These are phyloP conservation scores for Solea solea DNA, from an alignment of 2,113 vertebrate species.

Conservation along the genomic window DNA sequence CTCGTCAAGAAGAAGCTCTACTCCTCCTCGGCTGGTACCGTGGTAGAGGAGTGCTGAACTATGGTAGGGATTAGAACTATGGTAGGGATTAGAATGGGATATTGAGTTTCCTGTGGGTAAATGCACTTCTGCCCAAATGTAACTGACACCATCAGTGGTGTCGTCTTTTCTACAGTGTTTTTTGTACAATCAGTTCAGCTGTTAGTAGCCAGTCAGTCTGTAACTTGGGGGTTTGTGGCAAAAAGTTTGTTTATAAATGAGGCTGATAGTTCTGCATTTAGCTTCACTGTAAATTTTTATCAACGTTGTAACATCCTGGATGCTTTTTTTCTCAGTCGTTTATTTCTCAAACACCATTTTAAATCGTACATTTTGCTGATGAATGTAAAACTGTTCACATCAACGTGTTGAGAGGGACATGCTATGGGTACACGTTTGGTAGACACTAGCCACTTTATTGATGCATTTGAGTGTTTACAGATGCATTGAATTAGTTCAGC, in stretches of 20 bases:
- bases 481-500: conserved; percentile 43
- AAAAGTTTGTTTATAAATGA: conserved; percentile 17
- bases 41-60: conserved; percentile 85
- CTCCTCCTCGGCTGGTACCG: conserved; percentile 83
- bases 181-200: conserved; percentile 43
- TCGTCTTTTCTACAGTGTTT: conserved; percentile 67
- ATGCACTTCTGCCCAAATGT: conserved; percentile 70
- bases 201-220: conserved; percentile 28
- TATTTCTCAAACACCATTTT: conserved; percentile 39
- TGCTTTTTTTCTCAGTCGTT: conserved; percentile 13
- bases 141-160: conserved; percentile 47
- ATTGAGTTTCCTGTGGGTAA: conserved; percentile 34
- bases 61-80: conserved; percentile 23
- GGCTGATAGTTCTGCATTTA: conserved; percentile 22
- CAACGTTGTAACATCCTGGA: conserved; percentile 20
- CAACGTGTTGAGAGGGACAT: conserved; percentile 41
- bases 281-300: conserved; percentile 24
- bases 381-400: conserved; percentile 63
- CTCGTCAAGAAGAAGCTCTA: conserved; percentile 89
- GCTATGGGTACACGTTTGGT: conserved; percentile 55
- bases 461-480: conserved; percentile 46
- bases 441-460: conserved; percentile 67
- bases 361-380: conserved; percentile 41
- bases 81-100: conserved; percentile 11
- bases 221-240: conserved; percentile 15